These are phyloP conservation scores for Eunapius fragilis DNA, from an alignment of 37 sponge, comb jelly and placozoan genomes.

Conservation along the genomic window DNA sequence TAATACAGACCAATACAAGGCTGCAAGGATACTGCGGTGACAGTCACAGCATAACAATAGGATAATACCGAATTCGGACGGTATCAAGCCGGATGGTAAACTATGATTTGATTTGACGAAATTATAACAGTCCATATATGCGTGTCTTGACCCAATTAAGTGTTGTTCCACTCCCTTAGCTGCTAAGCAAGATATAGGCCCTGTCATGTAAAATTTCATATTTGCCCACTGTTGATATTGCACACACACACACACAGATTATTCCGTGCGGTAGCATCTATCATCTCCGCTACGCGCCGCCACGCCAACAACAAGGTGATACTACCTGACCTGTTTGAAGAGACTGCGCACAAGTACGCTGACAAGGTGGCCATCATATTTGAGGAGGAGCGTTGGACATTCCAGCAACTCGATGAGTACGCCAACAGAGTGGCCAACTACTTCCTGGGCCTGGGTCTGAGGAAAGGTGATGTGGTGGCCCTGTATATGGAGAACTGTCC, in stretches of 20 bases:
- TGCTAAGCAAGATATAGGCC: too few species aligned
- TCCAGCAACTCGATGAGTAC: slow-evolving; percentile 42
- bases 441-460: slow-evolving; percentile 39
- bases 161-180: too few species aligned
- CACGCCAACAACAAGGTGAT: slow-evolving; percentile 1
- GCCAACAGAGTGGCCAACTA: slow-evolving; percentile 48
- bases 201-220: too few species aligned
- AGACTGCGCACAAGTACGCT: slow-evolving; percentile 46
- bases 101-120: too few species aligned
- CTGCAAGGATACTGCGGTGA: too few species aligned
- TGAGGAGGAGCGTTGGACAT: slow-evolving; percentile 65
- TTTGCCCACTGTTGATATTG: too few species aligned
- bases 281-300: not conserved
- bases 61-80: too few species aligned
- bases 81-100: too few species aligned
- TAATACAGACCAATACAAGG: too few species aligned
- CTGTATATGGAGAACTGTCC: slow-evolving; percentile 71
- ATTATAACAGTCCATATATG: too few species aligned
- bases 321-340: slow-evolving; percentile 8
- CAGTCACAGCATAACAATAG: too few species aligned
- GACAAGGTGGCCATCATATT: slow-evolving; percentile 61
- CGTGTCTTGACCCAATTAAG: too few species aligned
- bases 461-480: slow-evolving; percentile 66
- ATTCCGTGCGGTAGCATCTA: not conserved
- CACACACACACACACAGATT: not conserved